Base-by-base conservation (phyloP, 2,888 invertebrate genomes). In the Strigamia transsilvanica region DNA sequence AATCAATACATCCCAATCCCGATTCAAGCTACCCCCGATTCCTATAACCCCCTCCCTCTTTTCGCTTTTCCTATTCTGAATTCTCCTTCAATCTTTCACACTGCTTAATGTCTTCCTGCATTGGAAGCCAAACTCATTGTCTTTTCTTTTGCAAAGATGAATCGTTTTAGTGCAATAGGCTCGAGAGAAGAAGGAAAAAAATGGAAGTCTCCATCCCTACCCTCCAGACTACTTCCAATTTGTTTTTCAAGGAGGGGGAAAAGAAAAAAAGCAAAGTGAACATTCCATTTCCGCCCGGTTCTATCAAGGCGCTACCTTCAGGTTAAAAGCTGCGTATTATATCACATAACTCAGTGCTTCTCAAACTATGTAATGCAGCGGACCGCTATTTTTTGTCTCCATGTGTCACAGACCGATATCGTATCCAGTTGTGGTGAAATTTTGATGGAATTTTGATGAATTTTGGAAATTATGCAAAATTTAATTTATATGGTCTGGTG, bases 151-250 rank as follows among this genome's bases (percentile, higher is more conserved):
- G 85, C 85, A 82, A 80, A 79, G 82, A 51, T 61, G 82, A 82
- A 82, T 82, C 87, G 85, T 87, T 86, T 86, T 87, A 86, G 87
- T 86, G 85, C 85, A 86, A 85, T 86, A 86, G 83, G 83, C 84
- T 82, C 82, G 77, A 83, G 81, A 77, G 83, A 82, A 82, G 21
- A 83, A 79, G 82, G 78, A 84, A 81, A 51, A 82, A 81, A 83
- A 81, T 41, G 82, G 78, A 80, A 80, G 79, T 41, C 66, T 61
- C 66, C n/a, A 81, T 61, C 41, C 73, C 73, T 61, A 80, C 66
- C 80, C 66, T 38, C 38, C 21, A 41, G 21, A 7, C 79, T 46
- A 46, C 46, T 79, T 79, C 79, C 79, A 79, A 79, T 46, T 79
- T 46, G 46, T 46, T 73, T 66, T 73, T 73, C 73, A n/a, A 73